Conservation (phyloP, 2,888 invertebrate genomes). For the Holacanthella duospinosa region DNA sequence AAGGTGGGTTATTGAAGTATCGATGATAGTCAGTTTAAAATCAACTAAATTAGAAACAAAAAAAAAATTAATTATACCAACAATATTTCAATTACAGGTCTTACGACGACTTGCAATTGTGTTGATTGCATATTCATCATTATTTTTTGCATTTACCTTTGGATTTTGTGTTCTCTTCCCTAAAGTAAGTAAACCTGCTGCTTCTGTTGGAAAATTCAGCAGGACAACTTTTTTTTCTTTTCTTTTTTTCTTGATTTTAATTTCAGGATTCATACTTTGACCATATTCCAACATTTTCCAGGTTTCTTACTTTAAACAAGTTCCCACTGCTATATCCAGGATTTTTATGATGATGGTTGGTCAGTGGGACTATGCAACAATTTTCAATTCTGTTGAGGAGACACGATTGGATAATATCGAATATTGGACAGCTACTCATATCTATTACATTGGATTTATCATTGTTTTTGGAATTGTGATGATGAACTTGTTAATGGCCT, state of each 20-base stretch:
- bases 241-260: not conserved
- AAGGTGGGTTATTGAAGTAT: too few species aligned
- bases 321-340: conserved; percentile 21
- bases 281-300: conserved; percentile 8
- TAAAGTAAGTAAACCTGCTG: conserved; percentile 14
- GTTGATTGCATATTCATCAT: conserved; percentile 65
- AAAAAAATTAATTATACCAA: too few species aligned
- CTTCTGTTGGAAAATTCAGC: too few species aligned
- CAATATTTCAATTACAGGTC: not conserved
- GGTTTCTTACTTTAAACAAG: conserved; percentile 13
- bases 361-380: conserved; percentile 34
- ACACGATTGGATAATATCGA: conserved; percentile 12
- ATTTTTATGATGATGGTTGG: conserved; percentile 37
- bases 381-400: conserved; percentile 25
- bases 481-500: conserved; percentile 37
- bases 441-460: conserved; percentile 35
- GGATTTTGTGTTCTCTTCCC: conserved; percentile 70
- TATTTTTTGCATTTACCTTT: conserved; percentile 66
- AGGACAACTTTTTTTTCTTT: not conserved
- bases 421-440: conserved; percentile 30
- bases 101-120: conserved; percentile 43
- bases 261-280: not conserved
- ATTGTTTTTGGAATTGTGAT: conserved; percentile 36
- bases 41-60: too few species aligned
- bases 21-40: too few species aligned